Evolutionary conservation across 37 sponge, comb jelly and placozoan species (phyloP).

Genomic region (Tethya wilhelma): DNA sequence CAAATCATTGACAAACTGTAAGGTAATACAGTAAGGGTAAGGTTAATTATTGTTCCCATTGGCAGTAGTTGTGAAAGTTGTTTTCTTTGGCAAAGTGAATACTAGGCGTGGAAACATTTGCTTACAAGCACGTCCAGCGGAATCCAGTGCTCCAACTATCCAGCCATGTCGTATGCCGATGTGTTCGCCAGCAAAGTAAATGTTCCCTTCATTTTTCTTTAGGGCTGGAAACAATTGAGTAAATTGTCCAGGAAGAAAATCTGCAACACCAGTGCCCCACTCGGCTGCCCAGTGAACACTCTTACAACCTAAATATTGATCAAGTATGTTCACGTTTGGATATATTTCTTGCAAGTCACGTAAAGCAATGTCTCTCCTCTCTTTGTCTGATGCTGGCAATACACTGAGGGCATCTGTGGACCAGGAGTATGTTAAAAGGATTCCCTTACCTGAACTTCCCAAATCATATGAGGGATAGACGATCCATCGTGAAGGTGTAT

Average conservation of each 20-base stretch:
- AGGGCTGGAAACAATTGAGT: background rate
- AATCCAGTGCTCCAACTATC: background rate
- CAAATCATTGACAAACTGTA: too few relatives aligned
- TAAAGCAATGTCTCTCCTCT: background rate
- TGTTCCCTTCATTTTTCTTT: background rate
- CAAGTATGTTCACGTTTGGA: background rate
- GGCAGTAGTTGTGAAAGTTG: too few relatives aligned
- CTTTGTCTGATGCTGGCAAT: background rate
- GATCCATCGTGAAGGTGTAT: background rate
- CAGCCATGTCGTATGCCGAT: background rate
- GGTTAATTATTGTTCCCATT: too few relatives aligned
- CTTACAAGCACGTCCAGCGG: background rate
- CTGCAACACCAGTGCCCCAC: background rate
- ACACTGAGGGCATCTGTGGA: background rate
- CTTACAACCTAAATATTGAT: background rate
- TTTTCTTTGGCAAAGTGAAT: too few relatives aligned
- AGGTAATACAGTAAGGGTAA: too few relatives aligned
- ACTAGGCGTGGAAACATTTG: conserved; percentile 3
- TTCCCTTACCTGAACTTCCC: background rate
- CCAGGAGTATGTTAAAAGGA: background rate
- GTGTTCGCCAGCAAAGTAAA: background rate
- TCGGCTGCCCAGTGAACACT: background rate
- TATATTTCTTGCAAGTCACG: background rate
- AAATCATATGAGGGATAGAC: background rate
- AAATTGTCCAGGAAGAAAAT: background rate